A percentile compares a stretch with the other conserved stretches of the same genome.
phyloP scores from a whole-genome alignment of 2,113 vertebrate species.

The zebrafish (Danio rerio) region DNA sequence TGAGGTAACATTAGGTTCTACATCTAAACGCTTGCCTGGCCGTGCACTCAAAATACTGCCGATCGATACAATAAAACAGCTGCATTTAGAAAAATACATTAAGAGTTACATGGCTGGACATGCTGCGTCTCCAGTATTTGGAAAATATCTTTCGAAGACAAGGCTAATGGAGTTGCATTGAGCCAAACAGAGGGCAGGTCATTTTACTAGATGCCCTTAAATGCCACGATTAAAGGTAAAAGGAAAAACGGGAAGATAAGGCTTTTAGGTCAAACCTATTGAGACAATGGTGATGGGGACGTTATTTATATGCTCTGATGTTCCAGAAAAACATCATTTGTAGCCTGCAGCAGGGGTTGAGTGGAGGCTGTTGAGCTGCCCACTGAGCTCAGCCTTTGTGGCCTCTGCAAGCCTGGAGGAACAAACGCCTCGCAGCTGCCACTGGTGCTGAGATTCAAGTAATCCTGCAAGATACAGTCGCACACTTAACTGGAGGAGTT shows the following conservation, averaged over 20 bases:
- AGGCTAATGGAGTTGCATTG: constrained; percentile 17
- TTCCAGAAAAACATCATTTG: constrained; percentile 82
- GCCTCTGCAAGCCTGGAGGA: constrained; percentile 73
- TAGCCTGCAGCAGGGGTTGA: constrained; percentile 86
- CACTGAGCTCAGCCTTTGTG: constrained; percentile 89
- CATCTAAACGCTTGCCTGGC: constrained; percentile 26
- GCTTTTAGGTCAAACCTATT: constrained; percentile 34
- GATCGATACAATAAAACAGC: constrained; percentile 50
- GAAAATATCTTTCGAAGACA: constrained; percentile 12
- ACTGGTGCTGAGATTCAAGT: constrained; percentile 81
- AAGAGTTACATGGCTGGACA: constrained; percentile 6
- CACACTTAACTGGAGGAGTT: background rate
- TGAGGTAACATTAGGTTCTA: constrained; percentile 35
- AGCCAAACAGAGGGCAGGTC: background rate
- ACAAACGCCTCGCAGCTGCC: constrained; percentile 55
- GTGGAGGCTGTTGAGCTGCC: constrained; percentile 93
- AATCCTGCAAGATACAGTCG: constrained; percentile 77
- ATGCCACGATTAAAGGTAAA: background rate
- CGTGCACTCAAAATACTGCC: constrained; percentile 39
- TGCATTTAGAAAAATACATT: constrained; percentile 34
- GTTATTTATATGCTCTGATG: constrained; percentile 44
- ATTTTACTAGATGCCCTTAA: background rate
- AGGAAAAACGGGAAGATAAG: background rate
- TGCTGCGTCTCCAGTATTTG: constrained; percentile 2
- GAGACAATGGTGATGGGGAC: background rate